phyloP scores from a whole-genome alignment of 2,888 invertebrate species.

The Chelonus formosanus region DNA sequence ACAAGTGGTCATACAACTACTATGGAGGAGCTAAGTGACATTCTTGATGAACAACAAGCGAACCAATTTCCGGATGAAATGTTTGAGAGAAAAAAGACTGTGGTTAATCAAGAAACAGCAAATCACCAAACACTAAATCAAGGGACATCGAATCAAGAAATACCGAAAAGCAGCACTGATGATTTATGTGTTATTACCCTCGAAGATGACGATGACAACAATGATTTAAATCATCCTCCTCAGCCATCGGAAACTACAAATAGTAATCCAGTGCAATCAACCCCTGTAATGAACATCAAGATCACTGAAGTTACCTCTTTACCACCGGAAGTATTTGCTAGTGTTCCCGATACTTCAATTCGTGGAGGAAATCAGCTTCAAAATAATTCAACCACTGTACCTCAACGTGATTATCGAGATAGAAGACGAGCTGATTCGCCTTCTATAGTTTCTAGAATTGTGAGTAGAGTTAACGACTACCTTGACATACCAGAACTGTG shows the following conservation, averaged over 20 bases:
- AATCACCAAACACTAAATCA: background rate
- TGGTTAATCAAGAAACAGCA: background rate
- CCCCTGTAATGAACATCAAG: constrained; percentile 46
- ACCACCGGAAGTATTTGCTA: constrained; percentile 49
- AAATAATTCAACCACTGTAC: background rate
- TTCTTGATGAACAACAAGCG: constrained; percentile 22
- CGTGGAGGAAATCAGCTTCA: background rate
- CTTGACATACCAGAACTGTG: constrained; percentile 11
- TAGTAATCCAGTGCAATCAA: background rate
- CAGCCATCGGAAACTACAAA: background rate
- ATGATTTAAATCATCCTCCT: background rate
- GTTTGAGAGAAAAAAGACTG: background rate
- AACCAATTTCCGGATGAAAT: background rate
- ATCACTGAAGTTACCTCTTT: constrained; percentile 55
- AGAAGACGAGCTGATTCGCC: constrained; percentile 16
- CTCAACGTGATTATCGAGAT: constrained; percentile 3
- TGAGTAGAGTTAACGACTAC: constrained; percentile 13
- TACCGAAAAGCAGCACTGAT: background rate
- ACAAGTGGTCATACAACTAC: constrained; percentile 1
- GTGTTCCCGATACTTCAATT: constrained; percentile 30
- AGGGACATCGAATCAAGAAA: background rate
- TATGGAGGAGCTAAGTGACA: constrained; percentile 17
- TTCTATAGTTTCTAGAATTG: constrained; percentile 5
- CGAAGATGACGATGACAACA: constrained; percentile 39
- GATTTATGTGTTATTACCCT: constrained; percentile 39